These are phyloP conservation scores for Caenorhabditis inopinata DNA, from an alignment of 1,140 invertebrate genomes.

Conservation along the genomic window DNA sequence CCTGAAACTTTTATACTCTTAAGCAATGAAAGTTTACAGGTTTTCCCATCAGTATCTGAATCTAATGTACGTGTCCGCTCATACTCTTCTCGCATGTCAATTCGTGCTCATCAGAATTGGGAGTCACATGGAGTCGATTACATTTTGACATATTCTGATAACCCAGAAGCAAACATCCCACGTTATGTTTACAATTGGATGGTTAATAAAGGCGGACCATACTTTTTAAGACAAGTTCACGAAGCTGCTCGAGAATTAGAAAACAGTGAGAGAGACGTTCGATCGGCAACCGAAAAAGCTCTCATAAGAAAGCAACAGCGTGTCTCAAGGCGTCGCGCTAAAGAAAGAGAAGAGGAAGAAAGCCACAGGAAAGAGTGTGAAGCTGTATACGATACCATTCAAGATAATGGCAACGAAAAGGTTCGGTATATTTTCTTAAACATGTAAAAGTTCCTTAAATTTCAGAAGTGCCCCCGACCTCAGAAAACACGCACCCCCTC, in stretches of 20 bases:
- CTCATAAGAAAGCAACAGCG: background rate
- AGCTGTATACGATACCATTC: background rate
- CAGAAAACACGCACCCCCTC: background rate
- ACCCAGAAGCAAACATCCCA: conserved; percentile 69
- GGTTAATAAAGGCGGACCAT: conserved; percentile 66
- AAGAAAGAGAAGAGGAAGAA: background rate
- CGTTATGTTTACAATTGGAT: conserved; percentile 69
- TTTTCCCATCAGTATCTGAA: background rate
- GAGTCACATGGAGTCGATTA: conserved; percentile 65
- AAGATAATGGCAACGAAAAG: background rate
- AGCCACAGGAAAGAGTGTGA: background rate
- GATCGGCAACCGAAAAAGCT: conserved; percentile 1
- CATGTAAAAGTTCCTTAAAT: background rate
- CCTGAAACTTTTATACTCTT: background rate
- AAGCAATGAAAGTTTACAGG: too few species aligned
- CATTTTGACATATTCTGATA: conserved; percentile 70
- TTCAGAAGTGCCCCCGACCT: background rate
- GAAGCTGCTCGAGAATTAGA: background rate
- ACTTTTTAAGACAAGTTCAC: conserved; percentile 56
- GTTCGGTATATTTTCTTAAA: background rate
- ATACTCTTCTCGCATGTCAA: conserved; percentile 56
- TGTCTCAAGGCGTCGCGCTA: background rate
- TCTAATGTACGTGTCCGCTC: conserved; percentile 53
- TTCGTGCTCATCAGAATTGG: conserved; percentile 54
- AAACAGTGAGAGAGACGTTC: background rate